Percentiles rank a stretch among this genome's conserved stretches.
Evolutionary conservation across 2,888 invertebrate species (phyloP).

Genomic region (Chymomyza fuscimana): DNA sequence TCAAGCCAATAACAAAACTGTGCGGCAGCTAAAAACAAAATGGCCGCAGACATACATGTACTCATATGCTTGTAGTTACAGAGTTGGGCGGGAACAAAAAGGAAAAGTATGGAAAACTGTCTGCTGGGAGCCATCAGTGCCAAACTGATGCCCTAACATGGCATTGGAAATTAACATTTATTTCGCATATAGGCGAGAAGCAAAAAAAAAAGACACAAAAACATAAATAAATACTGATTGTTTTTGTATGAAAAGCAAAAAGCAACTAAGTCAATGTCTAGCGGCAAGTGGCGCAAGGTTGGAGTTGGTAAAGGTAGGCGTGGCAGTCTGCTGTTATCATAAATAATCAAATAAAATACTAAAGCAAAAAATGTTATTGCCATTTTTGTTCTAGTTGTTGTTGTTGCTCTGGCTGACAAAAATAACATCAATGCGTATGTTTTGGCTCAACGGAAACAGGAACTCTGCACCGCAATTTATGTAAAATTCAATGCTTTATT

Average conservation of each 20-base stretch:
- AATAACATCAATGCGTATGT: constrained; percentile 39
- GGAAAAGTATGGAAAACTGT: not conserved
- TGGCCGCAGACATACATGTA: constrained; percentile 17
- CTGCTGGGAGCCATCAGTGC: not conserved
- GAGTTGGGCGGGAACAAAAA: not conserved
- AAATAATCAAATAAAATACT: constrained; percentile 65
- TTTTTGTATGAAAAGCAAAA: constrained; percentile 9
- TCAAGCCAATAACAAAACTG: constrained; percentile 45
- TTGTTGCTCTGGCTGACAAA: constrained; percentile 21
- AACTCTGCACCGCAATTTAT: constrained; percentile 63
- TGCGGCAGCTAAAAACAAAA: constrained; percentile 19
- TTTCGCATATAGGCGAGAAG: constrained; percentile 18
- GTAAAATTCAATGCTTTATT: constrained; percentile 70
- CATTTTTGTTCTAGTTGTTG: constrained; percentile 3
- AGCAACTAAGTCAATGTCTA: not conserved
- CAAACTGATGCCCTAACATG: not conserved
- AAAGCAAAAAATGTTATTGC: constrained; percentile 28
- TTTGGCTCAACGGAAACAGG: constrained; percentile 35
- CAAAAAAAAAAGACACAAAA: not conserved
- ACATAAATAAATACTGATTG: constrained; percentile 3
- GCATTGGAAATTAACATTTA: constrained; percentile 54
- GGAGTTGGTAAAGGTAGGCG: not conserved
- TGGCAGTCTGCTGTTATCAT: constrained; percentile 35
- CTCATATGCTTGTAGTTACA: not conserved
- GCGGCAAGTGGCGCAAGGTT: not conserved